phyloP scores from a whole-genome alignment of 1,140 invertebrate species.

The Drosophila truncata region DNA sequence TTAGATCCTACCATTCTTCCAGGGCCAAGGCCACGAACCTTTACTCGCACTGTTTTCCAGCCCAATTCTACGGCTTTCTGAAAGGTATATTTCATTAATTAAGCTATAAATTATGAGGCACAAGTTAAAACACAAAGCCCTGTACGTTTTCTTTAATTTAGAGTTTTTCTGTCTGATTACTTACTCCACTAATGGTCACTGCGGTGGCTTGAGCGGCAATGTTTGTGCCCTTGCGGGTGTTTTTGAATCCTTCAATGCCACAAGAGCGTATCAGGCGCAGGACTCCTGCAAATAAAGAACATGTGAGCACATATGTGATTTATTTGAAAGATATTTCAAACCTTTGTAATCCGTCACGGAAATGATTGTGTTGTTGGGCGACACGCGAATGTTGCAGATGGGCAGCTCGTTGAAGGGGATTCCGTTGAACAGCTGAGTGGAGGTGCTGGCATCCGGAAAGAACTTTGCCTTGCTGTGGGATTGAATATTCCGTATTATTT shows the following conservation, averaged over 20 bases:
- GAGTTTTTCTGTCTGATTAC: slow-evolving; percentile 1
- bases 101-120: not conserved
- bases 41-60: slow-evolving; percentile 90
- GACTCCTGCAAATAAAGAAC: slow-evolving; percentile 82
- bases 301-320: not conserved
- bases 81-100: not conserved
- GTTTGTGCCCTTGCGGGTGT: slow-evolving; percentile 97
- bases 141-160: not conserved
- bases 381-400: slow-evolving; percentile 92
- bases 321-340: slow-evolving; percentile 24
- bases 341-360: slow-evolving; percentile 90
- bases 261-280: slow-evolving; percentile 89
- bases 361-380: slow-evolving; percentile 95
- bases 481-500: slow-evolving; percentile 37
- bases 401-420: slow-evolving; percentile 92
- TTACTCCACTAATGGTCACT: slow-evolving; percentile 86
- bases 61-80: slow-evolving; percentile 92
- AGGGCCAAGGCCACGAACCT: slow-evolving; percentile 93
- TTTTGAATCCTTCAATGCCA: slow-evolving; percentile 97
- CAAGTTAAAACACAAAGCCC: not conserved
- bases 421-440: slow-evolving; percentile 91
- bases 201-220: slow-evolving; percentile 97
- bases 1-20: slow-evolving; percentile 92
- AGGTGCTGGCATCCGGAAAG: slow-evolving; percentile 91
- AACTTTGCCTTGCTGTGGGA: slow-evolving; percentile 88